phyloP scores from a whole-genome alignment of 2,888 invertebrate species.

The Drosophila anomalipes region DNA sequence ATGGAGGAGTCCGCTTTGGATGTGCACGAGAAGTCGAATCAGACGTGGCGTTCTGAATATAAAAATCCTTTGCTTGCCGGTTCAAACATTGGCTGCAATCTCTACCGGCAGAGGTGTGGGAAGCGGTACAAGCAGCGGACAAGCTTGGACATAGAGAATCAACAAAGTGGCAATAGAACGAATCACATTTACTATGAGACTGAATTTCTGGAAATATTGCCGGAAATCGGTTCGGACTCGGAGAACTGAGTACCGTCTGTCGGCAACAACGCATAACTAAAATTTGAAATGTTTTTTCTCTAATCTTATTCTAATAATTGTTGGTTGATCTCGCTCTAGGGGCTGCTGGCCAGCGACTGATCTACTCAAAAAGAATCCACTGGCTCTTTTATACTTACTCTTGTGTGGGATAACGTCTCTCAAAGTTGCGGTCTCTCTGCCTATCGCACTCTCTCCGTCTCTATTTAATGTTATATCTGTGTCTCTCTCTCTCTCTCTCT shows the following conservation, averaged over 20 bases:
- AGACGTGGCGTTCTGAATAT: constrained; percentile 46
- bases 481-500: neutral
- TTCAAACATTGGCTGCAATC: constrained; percentile 38
- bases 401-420: neutral
- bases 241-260: constrained; percentile 20
- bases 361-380: neutral
- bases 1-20: constrained; percentile 40
- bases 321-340: constrained; percentile 27
- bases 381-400: constrained; percentile 34
- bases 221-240: constrained; percentile 30
- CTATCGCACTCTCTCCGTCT: neutral
- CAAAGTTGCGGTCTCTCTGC: neutral
- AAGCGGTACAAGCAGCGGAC: neutral
- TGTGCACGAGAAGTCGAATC: constrained; percentile 43
- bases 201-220: constrained; percentile 3
- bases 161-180: constrained; percentile 21
- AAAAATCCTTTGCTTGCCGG: constrained; percentile 30
- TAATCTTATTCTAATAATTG: neutral
- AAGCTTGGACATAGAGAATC: constrained; percentile 27
- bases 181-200: neutral
- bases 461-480: neutral
- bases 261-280: constrained; percentile 6
- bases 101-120: neutral
- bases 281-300: neutral
- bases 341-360: constrained; percentile 29